Percentiles rank a stretch among this genome's conserved stretches.
Conservation (phyloP, 2,113 vertebrate genomes). For the Hyperopisus bebe region DNA sequence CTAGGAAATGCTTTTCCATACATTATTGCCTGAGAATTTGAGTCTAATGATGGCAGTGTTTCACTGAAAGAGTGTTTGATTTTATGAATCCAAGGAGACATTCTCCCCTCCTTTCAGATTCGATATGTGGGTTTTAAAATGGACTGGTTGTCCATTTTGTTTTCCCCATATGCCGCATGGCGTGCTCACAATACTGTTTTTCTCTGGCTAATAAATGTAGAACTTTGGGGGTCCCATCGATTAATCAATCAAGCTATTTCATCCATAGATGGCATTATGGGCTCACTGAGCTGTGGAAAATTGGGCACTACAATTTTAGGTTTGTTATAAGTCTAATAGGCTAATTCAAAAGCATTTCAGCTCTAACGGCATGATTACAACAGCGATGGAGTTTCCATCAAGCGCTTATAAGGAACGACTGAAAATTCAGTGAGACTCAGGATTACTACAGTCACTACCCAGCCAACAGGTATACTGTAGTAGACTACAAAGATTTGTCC, state of each 20-base stretch:
- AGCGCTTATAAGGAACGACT: neutral
- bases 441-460: neutral
- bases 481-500: neutral
- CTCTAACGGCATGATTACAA: neutral
- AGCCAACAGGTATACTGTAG: neutral
- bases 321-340: neutral
- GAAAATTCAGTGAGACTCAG: neutral
- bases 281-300: neutral
- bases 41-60: neutral
- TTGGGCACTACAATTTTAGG: neutral
- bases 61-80: neutral
- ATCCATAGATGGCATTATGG: neutral
- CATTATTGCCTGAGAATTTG: neutral
- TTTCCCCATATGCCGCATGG: neutral
- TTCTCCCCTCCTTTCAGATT: neutral
- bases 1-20: neutral
- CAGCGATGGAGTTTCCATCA: neutral
- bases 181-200: neutral
- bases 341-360: neutral
- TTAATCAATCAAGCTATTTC: neutral
- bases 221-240: neutral
- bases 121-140: neutral
- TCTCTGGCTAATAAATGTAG: neutral
- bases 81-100: neutral
- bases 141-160: neutral